Conservation (phyloP, 92 coral and sea anemone genomes). For the Diadumene lineata region DNA sequence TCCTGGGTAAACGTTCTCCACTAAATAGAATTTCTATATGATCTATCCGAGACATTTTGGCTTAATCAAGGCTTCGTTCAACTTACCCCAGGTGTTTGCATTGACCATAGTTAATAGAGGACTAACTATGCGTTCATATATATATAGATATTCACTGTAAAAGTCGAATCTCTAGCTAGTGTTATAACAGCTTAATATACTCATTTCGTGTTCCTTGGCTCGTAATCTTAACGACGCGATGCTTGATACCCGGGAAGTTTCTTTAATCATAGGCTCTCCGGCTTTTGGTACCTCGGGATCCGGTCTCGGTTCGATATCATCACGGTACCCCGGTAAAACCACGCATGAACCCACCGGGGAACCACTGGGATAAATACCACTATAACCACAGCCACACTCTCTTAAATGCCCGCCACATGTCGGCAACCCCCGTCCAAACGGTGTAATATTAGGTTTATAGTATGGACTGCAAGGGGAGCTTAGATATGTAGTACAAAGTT, state of each 20-base stretch:
- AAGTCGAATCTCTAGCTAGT: constrained; percentile 24
- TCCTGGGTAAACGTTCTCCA: no score
- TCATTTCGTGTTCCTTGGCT: constrained; percentile 95
- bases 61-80: no score
- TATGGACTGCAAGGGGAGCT: constrained; percentile 28
- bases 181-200: constrained; percentile 55
- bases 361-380: constrained; percentile 29
- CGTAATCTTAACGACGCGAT: constrained; percentile 84
- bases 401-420: constrained; percentile 47
- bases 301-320: constrained; percentile 39
- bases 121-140: no score
- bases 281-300: constrained; percentile 40
- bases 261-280: constrained; percentile 33
- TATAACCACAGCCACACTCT: constrained; percentile 53
- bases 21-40: no score
- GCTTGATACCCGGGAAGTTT: constrained; percentile 77
- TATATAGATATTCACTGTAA: neutral
- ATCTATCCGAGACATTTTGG: no score
- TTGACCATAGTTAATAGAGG: no score
- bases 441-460: constrained; percentile 43
- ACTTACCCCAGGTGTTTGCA: no score
- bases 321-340: constrained; percentile 45
- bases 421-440: constrained; percentile 40
- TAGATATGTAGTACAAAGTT: constrained; percentile 31
- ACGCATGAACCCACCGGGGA: constrained; percentile 52